These are phyloP conservation scores for Lepus oiostolus DNA, from an alignment of 2,797 vertebrate species.

Conservation along the genomic window DNA sequence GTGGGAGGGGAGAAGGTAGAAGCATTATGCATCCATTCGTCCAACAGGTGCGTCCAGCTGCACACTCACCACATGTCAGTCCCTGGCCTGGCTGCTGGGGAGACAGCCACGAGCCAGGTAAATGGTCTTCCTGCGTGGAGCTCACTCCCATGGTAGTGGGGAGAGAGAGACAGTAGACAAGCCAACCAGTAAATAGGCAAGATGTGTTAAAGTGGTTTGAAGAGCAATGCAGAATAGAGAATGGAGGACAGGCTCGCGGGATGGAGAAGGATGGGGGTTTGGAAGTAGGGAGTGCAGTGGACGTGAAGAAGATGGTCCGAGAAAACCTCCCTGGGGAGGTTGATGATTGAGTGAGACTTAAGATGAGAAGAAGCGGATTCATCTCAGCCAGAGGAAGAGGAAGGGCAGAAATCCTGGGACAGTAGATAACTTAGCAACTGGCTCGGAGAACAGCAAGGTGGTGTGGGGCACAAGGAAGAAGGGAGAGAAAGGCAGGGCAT, in stretches of 20 bases:
- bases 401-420: background rate
- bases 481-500: background rate
- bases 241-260: background rate
- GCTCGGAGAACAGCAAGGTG: background rate
- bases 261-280: background rate
- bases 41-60: background rate
- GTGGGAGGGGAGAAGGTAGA: background rate
- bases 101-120: background rate
- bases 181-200: background rate
- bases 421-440: background rate
- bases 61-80: background rate
- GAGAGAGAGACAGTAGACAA: background rate
- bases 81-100: background rate
- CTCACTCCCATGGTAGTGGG: background rate
- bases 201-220: background rate
- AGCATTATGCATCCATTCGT: background rate
- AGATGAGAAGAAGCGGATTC: background rate
- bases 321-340: background rate
- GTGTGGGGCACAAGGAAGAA: background rate
- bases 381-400: slow-evolving; percentile 10
- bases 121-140: background rate
- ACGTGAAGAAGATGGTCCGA: background rate
- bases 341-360: slow-evolving; percentile 7
- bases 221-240: background rate
- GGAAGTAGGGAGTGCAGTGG: background rate